A percentile compares a stretch with the other conserved stretches of the same genome.
phyloP scores from a whole-genome alignment of 1,140 invertebrate genomes.

The Pantala flavescens region DNA sequence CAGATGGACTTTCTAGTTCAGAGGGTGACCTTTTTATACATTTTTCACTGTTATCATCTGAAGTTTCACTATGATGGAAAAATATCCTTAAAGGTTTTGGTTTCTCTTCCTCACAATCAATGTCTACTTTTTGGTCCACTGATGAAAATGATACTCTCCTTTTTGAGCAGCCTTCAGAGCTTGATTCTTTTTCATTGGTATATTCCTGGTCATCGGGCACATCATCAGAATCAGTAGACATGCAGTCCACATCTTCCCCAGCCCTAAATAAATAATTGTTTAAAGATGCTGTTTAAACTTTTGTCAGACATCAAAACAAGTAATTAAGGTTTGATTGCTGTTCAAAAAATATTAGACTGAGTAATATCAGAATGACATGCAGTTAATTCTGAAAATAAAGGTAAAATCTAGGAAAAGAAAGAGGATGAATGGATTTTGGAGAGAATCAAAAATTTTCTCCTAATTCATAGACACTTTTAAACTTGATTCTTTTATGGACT shows the following conservation, averaged over 20 bases:
- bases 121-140: not conserved
- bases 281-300: not conserved
- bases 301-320: not conserved
- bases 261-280: not conserved
- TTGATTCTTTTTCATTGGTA: conserved; percentile 16
- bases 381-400: too few relatives aligned
- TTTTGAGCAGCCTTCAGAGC: not conserved
- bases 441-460: too few relatives aligned
- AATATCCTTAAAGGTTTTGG: not conserved
- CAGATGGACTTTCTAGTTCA: not conserved
- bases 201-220: conserved; percentile 18
- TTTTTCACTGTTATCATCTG: not conserved
- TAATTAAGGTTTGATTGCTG: conserved; percentile 9
- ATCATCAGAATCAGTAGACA: conserved; percentile 20
- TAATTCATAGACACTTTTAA: too few relatives aligned
- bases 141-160: not conserved
- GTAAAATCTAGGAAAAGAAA: too few relatives aligned
- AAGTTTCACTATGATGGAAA: not conserved
- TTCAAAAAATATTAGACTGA: too few relatives aligned
- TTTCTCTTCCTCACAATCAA: not conserved
- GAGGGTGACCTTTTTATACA: not conserved
- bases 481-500: too few relatives aligned
- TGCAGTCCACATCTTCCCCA: conserved; percentile 14
- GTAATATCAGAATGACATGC: too few relatives aligned
- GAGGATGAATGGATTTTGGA: too few relatives aligned